Evolutionary conservation across 2,888 invertebrate genomes (phyloP), one percentile per base, ranked within the genome.

Genomic region (Trachelus stipa): DNA sequence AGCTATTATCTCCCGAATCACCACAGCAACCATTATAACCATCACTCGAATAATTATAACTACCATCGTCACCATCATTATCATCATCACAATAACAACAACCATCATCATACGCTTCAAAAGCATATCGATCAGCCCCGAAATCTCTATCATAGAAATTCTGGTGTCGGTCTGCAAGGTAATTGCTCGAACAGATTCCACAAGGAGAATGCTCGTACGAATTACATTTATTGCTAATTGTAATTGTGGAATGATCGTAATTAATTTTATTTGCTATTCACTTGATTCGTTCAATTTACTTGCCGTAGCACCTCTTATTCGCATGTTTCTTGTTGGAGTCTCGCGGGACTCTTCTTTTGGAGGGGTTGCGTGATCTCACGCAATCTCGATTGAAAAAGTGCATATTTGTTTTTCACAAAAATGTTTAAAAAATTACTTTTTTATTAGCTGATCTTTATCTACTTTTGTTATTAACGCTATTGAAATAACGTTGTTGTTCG

Each of bases 41-140:
- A 92, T 88, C 92, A 92, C 87, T 92, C 92, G 87, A 92, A 92
- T 88, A 93, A 93, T 92, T 93, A 92, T 93, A 94, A 94, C 90
- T 94, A 93, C 92, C 93, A 92, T 89, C 93, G 93, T 88, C 93
- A 93, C 88, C 93, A 93, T 89, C 93, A 93, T 90, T 94, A 94
- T 92, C 93, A 93, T 88, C 92, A 93, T 89, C 92, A 93, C 90
- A 93, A 93, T 92, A 93, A 93, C 92, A 91, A 91, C 89, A 88
- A 91, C 87, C 92, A 91, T 86, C 91, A 91, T 87, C 91, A 90
- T 88, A 91, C 90, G 92, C 92, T 91, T 91, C 92, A 90, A 91
- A 93, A 93, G 92, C 93, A 93, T 92, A 91, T 88, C 87, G 91
- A 92, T 90, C 92, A 92, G 87, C 88, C 90, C 90, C 91, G 91